Evolutionary conservation across 2,113 vertebrate species (phyloP), one percentile per base, ranked within the genome.

Genomic region (Zingel zingel): DNA sequence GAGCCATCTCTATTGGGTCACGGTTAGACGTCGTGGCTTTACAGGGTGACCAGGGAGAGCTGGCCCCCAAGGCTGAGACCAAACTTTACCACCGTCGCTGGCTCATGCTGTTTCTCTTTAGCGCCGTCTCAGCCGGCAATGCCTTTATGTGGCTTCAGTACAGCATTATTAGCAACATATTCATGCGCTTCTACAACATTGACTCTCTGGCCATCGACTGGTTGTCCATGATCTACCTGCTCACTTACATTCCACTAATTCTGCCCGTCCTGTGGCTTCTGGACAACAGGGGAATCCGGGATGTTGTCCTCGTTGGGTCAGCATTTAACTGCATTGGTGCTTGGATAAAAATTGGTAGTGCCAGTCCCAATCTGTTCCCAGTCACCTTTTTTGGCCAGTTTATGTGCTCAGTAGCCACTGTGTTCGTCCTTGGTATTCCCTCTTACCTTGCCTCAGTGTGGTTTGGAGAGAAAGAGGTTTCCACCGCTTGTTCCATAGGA

Each of bases 61-160:
- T 66, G 74, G 19, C 68, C 54, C 70, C 74, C 12, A 66, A 79
- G 19, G 1, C 67, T 11, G 16, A 82, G 62, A 94, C 94, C 66
- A 92, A 86, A 72, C 90, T 97, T 74, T 97, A 96, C 84, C 62
- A 25, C 50, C 95, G 94, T 6, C 97, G 97, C 6, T 98, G 97
- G 97, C 11, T 43, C 0, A 94, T 97, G 77, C 93, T 98, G 47
- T 90, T 97, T 62, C 93, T 98, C 30, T 98, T 98, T 77, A 96
- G 96, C 74, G 83, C 92, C 51, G 96, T 98, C 78, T 99, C 97
- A 14, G 91, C 96, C 87, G 96, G 96, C 90, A 98, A 97, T 11
- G 88, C 95, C 71, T 97, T 96, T 93, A 97, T 97, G 93, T 97
- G 98, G 97, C 96, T 98, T 72, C 95, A 99, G 92, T 98, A 97